A percentile compares a stretch with the other conserved stretches of the same genome.
Conservation (phyloP, 2,888 invertebrate species). For the Microdon myrmicae region DNA sequence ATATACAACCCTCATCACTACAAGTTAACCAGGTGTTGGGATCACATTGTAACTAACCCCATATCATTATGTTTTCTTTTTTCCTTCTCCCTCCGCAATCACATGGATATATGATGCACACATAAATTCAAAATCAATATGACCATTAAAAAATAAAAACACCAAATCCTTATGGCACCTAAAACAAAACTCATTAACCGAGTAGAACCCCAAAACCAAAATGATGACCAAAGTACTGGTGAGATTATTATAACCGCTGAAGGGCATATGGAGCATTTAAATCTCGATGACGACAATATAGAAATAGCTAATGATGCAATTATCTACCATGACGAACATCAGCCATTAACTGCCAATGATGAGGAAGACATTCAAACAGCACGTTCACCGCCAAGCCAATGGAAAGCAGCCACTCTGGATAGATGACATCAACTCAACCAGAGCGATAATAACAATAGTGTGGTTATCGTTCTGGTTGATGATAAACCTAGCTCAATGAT, state of each 20-base stretch:
- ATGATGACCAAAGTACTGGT: slow-evolving; percentile 55
- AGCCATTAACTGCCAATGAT: slow-evolving; percentile 62
- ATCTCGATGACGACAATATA: slow-evolving; percentile 56
- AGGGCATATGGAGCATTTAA: slow-evolving; percentile 58
- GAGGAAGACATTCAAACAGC: slow-evolving; percentile 54
- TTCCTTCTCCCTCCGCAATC: slow-evolving; percentile 44
- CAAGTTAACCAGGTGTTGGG: slow-evolving; percentile 54
- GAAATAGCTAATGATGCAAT: slow-evolving; percentile 64
- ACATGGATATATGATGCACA: slow-evolving; percentile 42
- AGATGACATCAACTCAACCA: slow-evolving; percentile 66
- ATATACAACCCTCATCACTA: slow-evolving; percentile 1
- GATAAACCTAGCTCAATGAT: slow-evolving; percentile 66
- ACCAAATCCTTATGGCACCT: slow-evolving; percentile 24
- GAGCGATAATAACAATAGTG: slow-evolving; percentile 65
- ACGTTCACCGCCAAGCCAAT: slow-evolving; percentile 57
- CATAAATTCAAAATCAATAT: slow-evolving; percentile 12
- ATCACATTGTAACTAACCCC: slow-evolving; percentile 57
- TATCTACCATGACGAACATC: slow-evolving; percentile 62
- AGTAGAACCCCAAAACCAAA: slow-evolving; percentile 57
- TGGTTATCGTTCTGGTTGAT: slow-evolving; percentile 66
- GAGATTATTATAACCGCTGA: slow-evolving; percentile 62
- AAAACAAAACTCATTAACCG: slow-evolving; percentile 17
- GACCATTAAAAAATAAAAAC: slow-evolving; percentile 1
- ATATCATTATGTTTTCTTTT: slow-evolving; percentile 54
- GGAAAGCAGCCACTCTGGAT: slow-evolving; percentile 55